phyloP scores from a whole-genome alignment of 2,113 vertebrate species.

The Corydoras maculifer region DNA sequence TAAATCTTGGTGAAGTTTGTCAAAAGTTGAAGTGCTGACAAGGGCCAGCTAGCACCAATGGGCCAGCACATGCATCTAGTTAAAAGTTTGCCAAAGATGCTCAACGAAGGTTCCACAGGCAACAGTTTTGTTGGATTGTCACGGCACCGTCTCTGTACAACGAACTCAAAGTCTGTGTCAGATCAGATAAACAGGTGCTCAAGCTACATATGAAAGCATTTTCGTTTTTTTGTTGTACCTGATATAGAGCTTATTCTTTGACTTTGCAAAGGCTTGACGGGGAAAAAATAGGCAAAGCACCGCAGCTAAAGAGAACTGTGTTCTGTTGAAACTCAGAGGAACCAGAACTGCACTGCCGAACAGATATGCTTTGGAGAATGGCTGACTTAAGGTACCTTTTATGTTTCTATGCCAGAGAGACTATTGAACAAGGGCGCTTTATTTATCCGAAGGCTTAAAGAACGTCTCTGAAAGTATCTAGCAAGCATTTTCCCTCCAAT shows the following conservation, averaged over 20 bases:
- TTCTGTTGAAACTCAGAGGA: neutral
- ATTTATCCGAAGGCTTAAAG: conserved; percentile 4
- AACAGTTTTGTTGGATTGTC: neutral
- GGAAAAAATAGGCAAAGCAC: conserved; percentile 7
- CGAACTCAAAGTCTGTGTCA: neutral
- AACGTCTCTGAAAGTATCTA: neutral
- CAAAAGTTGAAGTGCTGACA: too few species aligned
- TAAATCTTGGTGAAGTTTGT: too few species aligned
- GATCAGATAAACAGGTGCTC: conserved; percentile 7
- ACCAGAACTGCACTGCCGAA: neutral
- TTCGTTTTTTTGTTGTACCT: neutral
- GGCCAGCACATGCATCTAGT: neutral
- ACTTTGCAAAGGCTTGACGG: neutral
- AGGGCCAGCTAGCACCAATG: too few species aligned
- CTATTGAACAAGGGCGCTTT: neutral
- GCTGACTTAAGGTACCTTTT: conserved; percentile 4
- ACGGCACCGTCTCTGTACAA: neutral
- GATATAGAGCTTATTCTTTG: neutral
- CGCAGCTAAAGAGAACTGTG: neutral
- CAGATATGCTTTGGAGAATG: neutral
- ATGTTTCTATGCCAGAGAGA: neutral
- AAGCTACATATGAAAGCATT: neutral
- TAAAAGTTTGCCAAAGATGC: neutral
- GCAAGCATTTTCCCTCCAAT: neutral
- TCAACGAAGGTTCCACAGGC: neutral